These are phyloP conservation scores for Forficula auricularia DNA, from an alignment of 1,140 invertebrate species.

Conservation along the genomic window DNA sequence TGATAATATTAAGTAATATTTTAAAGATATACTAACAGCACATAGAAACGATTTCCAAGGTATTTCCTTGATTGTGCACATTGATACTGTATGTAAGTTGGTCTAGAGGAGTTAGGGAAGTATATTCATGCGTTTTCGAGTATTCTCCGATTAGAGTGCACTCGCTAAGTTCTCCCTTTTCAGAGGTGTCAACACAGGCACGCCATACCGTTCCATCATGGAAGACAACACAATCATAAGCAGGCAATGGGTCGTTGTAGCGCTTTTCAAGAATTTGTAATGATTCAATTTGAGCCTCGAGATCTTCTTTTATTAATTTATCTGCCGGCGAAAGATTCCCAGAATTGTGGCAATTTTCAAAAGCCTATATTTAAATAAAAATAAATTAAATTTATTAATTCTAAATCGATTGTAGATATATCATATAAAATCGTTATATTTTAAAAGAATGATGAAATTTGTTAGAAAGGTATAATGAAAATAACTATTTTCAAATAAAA, in stretches of 20 bases:
- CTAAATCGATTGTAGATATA: too few relatives aligned
- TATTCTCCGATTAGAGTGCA: constrained; percentile 74
- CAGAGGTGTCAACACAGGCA: constrained; percentile 73
- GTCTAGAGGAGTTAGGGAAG: constrained; percentile 53
- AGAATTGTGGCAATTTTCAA: constrained; percentile 26
- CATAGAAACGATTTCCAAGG: constrained; percentile 82
- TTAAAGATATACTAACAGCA: constrained; percentile 65
- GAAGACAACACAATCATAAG: constrained; percentile 87
- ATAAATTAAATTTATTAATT: constrained; percentile 3
- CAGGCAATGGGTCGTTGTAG: constrained; percentile 66
- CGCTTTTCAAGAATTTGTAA: constrained; percentile 75
- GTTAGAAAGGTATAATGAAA: too few relatives aligned
- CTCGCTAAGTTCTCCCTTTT: constrained; percentile 56
- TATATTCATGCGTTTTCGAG: constrained; percentile 59
- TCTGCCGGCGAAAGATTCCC: constrained; percentile 42
- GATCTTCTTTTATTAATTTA: constrained; percentile 75
- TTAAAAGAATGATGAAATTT: too few relatives aligned
- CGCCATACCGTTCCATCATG: constrained; percentile 67
- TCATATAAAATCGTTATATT: too few relatives aligned
- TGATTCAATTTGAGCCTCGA: constrained; percentile 70
- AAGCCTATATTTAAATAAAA: constrained; percentile 20
- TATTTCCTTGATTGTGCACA: constrained; percentile 80
- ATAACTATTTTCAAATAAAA: too few relatives aligned
- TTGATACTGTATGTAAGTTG: constrained; percentile 83
- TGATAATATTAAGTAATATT: too few relatives aligned